Conservation (phyloP, 2,113 vertebrate genomes). For the Neodon shergylaensis region DNA sequence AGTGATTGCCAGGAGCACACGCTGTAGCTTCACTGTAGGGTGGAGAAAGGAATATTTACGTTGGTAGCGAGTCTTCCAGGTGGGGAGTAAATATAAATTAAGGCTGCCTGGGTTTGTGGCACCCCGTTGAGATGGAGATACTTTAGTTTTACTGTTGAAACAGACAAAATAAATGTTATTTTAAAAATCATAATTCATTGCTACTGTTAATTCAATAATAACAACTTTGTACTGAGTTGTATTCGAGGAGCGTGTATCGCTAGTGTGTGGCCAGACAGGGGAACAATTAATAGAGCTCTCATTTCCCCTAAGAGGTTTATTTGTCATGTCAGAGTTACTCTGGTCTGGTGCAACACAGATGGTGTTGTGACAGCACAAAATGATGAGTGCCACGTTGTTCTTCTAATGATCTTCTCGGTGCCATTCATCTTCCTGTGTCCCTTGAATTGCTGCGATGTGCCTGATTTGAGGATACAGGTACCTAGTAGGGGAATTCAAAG, state of each 20-base stretch:
- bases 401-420: conserved; percentile 63
- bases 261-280: conserved; percentile 47
- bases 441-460: neutral
- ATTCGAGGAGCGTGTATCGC: conserved; percentile 38
- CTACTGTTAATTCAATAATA: conserved; percentile 66
- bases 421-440: conserved; percentile 26
- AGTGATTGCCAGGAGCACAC: conserved; percentile 38
- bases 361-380: conserved; percentile 43
- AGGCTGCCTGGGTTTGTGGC: conserved; percentile 73
- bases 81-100: conserved; percentile 81
- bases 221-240: conserved; percentile 39
- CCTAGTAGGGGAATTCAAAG: neutral
- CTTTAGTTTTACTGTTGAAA: conserved; percentile 78
- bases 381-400: conserved; percentile 63
- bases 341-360: conserved; percentile 68
- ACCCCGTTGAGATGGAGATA: conserved; percentile 28
- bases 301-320: conserved; percentile 70
- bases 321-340: conserved; percentile 60
- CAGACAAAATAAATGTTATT: conserved; percentile 79
- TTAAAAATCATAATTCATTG: conserved; percentile 79
- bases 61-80: conserved; percentile 69
- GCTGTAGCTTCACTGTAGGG: conserved; percentile 56
- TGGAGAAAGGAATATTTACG: conserved; percentile 81
- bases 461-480: conserved; percentile 52
- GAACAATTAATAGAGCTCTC: conserved; percentile 60